Base-by-base conservation (phyloP, 2,797 vertebrate genomes). In the Manis pentadactyla region DNA sequence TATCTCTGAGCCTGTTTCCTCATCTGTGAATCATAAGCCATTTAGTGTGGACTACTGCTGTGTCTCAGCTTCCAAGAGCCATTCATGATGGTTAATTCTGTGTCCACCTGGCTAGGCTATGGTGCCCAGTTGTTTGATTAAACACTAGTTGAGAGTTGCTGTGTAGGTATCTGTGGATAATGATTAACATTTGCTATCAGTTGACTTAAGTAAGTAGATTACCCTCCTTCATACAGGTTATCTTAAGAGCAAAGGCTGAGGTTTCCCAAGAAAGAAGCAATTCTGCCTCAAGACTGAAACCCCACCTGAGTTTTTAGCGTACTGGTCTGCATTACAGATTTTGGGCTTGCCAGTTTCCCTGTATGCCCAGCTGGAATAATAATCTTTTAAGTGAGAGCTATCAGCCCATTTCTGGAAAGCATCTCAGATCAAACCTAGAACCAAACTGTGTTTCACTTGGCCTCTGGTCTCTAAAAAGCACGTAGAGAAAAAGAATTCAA, bases 391-490 rank as follows among this genome's bases (percentile, higher is more conserved):
- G 64, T 39, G 42, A 87, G 46, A 89, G n/a, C 89, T 82, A 6
- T 49, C n/a, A 15, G 49, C 78, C 79, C 64, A 23, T 89, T 95
- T 94, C 87, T 78, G 66, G 73, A 92, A 93, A 83, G 53, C 21
- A 34, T 90, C 25, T 71, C 77, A 88, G 87, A 94, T 95, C 94
- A 95, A 96, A 94, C 63, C 92, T 68, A 63, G 51, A 57, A 88
- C 51, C 92, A 90, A 87, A 93, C 75, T 92, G 66, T 82, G 79
- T 71, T 93, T 92, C 57, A 15, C 37, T 64, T 97, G 57, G 71
- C 18, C 39, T 95, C 66, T 90, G 46, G 63, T 51, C 75, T 87
- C n/a, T 92, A 77, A 95, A 94, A 74, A 87, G 53, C 53, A 79
- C 49, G 15, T 63, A n/a, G 19, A 92, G 55, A 84, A 92, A 96